These are phyloP conservation scores for Sesamia nonagrioides DNA, from an alignment of 1,140 invertebrate genomes.

Conservation along the genomic window DNA sequence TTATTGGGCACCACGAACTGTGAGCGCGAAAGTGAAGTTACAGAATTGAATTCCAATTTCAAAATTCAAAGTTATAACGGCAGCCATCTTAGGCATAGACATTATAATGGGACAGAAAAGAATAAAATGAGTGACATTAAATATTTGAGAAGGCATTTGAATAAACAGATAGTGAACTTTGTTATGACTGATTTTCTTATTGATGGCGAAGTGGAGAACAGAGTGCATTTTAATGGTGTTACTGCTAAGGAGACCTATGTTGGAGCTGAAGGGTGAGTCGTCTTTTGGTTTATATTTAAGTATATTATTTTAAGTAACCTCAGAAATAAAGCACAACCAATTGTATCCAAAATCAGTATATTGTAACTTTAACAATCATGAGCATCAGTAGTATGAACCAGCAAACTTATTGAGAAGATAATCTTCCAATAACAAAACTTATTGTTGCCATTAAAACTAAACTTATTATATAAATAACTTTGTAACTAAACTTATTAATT, in stretches of 20 bases:
- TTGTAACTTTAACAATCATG: no score
- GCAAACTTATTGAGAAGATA: no score
- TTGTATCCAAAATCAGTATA: no score
- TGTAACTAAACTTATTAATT: no score
- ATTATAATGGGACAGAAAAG: slow-evolving; percentile 39
- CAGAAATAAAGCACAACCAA: no score
- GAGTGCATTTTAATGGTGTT: slow-evolving; percentile 89
- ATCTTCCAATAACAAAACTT: no score
- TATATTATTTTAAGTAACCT: neutral
- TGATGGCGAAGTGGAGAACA: slow-evolving; percentile 90
- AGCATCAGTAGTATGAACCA: no score
- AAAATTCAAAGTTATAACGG: slow-evolving; percentile 32
- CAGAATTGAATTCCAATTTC: slow-evolving; percentile 45
- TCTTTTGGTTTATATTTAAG: neutral
- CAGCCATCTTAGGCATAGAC: slow-evolving; percentile 53
- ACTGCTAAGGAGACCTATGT: slow-evolving; percentile 90
- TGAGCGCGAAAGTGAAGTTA: slow-evolving; percentile 65
- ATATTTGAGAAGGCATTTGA: slow-evolving; percentile 75
- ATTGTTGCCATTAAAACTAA: no score
- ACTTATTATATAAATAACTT: no score
- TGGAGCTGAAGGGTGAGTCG: slow-evolving; percentile 83
- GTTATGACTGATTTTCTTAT: slow-evolving; percentile 88
- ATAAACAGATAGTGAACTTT: slow-evolving; percentile 87
- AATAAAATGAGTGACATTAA: slow-evolving; percentile 74
- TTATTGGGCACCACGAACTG: slow-evolving; percentile 76